Percentiles rank a stretch among this genome's conserved stretches.
Evolutionary conservation across 2,113 vertebrate species (phyloP).

Genomic region (Recurvirostra avosetta): DNA sequence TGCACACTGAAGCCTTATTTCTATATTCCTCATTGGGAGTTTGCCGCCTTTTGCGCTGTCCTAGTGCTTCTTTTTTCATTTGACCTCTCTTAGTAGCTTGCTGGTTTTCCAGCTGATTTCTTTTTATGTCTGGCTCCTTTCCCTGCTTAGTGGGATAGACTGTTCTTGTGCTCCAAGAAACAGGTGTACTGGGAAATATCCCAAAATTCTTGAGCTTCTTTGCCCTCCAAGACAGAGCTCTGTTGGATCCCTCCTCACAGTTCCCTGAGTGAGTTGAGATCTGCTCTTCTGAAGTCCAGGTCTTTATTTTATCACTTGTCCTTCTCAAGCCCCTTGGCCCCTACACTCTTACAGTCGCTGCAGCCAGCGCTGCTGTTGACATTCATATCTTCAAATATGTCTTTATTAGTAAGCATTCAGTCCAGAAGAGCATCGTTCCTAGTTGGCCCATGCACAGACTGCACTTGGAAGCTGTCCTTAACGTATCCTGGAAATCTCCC

Average conservation of each 20-base stretch:
- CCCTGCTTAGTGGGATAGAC: neutral
- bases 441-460: neutral
- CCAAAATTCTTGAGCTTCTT: neutral
- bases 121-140: neutral
- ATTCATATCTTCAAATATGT: neutral
- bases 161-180: neutral
- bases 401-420: neutral
- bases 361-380: neutral
- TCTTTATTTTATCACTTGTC: neutral
- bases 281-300: neutral
- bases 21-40: neutral
- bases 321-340: neutral
- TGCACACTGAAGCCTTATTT: neutral
- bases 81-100: neutral
- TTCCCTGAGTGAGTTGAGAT: neutral
- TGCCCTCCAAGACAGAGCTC: neutral
- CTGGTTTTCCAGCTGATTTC: neutral
- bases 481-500: rapidly evolving
- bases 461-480: neutral
- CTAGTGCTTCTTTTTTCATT: neutral
- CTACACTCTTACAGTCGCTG: neutral
- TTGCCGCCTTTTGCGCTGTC: neutral
- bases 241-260: neutral
- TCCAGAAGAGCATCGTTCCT: neutral
- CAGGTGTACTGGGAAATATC: neutral